These are phyloP conservation scores for Ectemnius lituratus DNA, from an alignment of 2,888 invertebrate species.

Conservation along the genomic window DNA sequence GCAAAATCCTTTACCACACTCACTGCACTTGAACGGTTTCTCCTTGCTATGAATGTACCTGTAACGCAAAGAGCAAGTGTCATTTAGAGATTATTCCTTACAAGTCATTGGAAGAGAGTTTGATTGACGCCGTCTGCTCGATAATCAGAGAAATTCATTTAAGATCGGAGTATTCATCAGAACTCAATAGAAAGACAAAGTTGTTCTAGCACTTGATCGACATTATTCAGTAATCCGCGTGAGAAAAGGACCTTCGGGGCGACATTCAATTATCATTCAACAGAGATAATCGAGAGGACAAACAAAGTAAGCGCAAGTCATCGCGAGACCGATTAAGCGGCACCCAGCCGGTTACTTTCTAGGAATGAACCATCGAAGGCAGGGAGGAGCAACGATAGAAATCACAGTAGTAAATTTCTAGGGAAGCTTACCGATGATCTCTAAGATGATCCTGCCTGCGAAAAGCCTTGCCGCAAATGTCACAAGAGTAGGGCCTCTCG, in stretches of 20 bases:
- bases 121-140: too few relatives aligned
- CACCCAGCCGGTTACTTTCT: too few relatives aligned
- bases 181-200: too few relatives aligned
- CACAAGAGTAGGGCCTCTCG: conserved; percentile 97
- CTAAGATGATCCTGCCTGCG: conserved; percentile 96
- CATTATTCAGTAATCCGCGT: background rate
- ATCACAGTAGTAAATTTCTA: background rate
- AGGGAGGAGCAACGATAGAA: background rate
- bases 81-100: background rate
- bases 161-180: too few relatives aligned
- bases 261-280: too few relatives aligned
- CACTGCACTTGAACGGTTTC: conserved; percentile 97
- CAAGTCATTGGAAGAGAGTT: too few relatives aligned
- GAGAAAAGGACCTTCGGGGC: too few relatives aligned
- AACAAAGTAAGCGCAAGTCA: too few relatives aligned
- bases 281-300: too few relatives aligned
- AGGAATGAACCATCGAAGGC: too few relatives aligned
- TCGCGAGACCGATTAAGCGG: too few relatives aligned
- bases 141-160: too few relatives aligned
- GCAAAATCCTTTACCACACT: conserved; percentile 99
- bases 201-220: background rate
- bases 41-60: conserved; percentile 99
- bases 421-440: conserved; percentile 89
- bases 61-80: conserved; percentile 51
- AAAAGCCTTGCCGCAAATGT: conserved; percentile 98